Evolutionary conservation across 2,113 vertebrate genomes (phyloP), one percentile per base, ranked within the genome.

Genomic region (Tragelaphus imberbis): DNA sequence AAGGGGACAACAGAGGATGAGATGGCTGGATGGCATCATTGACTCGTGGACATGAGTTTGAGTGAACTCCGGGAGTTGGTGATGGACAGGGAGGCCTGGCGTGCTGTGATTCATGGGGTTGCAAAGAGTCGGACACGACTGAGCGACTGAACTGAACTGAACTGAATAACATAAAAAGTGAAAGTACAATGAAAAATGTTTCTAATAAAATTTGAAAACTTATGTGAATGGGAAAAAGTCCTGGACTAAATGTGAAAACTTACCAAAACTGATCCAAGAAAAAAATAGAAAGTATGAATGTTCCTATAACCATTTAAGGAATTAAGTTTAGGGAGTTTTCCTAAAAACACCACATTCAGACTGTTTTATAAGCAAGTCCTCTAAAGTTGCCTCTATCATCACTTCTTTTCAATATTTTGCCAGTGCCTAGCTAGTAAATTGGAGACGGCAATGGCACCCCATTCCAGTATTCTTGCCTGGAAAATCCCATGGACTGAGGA

Each of bases 271-370:
- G 9, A 53, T 94, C 28, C 53, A 84, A 59, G 84, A 89, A 75
- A 91, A 88, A 92, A 91, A 28, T 17, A 44, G 40, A 94, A 92
- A 80, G 75, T 51, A 59, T 14, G 10, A 94, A 91, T 65, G 16
- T 90, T 79, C 13, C 17, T 87, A 40, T 81, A 88, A 86, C 53
- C n/a, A 84, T 87, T 90, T 96, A 94, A 77, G 36, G 81, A 92
- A 95, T 82, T 93, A 85, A 77, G n/a, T 44, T 71, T 79, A 94
- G 77, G 87, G 49, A 33, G 13, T 87, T 91, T 97, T 95, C 55
- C 82, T 97, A 30, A 95, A 97, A 96, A 53, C 12, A 56, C 6
- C 36, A 79, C 49, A 23, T 17, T 53, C 15, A 51, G n/a, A 82
- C n/a, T 65, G 13, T 77, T 87, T 91, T 51, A 55, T 59, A 96